phyloP scores from a whole-genome alignment of 2,888 invertebrate genomes.

The Galerucella nymphaeae region DNA sequence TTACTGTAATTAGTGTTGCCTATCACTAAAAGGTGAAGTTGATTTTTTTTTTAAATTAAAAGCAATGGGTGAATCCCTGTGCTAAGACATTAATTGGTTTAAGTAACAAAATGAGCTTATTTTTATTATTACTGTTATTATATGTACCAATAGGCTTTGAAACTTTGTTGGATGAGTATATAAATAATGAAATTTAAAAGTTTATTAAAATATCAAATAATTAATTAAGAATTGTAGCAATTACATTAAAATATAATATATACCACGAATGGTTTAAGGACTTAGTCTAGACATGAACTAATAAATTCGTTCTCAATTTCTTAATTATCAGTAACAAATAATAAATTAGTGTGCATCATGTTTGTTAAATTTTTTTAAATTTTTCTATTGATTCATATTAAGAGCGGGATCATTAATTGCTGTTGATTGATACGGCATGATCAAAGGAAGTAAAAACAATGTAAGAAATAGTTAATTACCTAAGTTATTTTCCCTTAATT shows the following conservation, averaged over 20 bases:
- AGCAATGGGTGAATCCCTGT: too few species aligned
- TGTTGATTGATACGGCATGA: conserved; percentile 1
- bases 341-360: not conserved
- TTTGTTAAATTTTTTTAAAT: not conserved
- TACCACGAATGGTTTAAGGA: not conserved
- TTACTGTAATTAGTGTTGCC: not conserved
- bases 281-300: not conserved
- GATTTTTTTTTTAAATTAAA: too few species aligned
- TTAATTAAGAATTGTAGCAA: not conserved
- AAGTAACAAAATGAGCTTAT: too few species aligned
- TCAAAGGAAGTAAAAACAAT: not conserved
- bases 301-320: conserved; percentile 1
- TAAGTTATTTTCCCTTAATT: too few species aligned
- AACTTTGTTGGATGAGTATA: too few species aligned
- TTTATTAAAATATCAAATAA: not conserved
- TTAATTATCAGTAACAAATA: not conserved
- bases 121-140: too few species aligned
- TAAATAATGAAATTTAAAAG: too few species aligned
- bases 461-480: not conserved
- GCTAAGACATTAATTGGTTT: too few species aligned
- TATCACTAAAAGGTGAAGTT: not conserved
- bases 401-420: not conserved
- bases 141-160: too few species aligned
- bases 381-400: conserved; percentile 4
- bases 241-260: not conserved